These are phyloP conservation scores for Spodoptera picta DNA, from an alignment of 2,888 invertebrate species.

Conservation along the genomic window DNA sequence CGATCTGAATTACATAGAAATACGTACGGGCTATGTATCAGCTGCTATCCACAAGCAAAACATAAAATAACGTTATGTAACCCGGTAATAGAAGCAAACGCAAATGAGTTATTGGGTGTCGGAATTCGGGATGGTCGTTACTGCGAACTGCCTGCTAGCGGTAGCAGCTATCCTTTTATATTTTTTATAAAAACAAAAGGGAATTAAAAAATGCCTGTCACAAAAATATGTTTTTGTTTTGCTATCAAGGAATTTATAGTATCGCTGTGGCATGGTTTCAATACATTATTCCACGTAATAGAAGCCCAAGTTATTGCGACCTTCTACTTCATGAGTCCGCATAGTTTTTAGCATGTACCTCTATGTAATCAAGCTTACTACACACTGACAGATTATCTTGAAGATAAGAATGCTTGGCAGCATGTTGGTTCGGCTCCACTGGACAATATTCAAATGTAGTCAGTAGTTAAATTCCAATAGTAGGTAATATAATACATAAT, in stretches of 20 bases:
- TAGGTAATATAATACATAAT: too few species aligned
- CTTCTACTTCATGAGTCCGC: slow-evolving; percentile 38
- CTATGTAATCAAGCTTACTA: too few species aligned
- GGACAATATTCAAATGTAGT: too few species aligned
- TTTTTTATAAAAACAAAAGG: slow-evolving; percentile 5
- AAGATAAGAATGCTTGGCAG: too few species aligned
- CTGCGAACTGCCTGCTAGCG: neutral
- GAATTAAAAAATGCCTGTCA: neutral
- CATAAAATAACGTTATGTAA: slow-evolving; percentile 1
- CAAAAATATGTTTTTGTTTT: neutral
- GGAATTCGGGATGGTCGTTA: slow-evolving; percentile 13
- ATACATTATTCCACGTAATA: slow-evolving; percentile 28
- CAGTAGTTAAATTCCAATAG: too few species aligned
- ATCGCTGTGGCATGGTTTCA: slow-evolving; percentile 27
- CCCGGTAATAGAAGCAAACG: slow-evolving; percentile 2
- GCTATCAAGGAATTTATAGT: neutral
- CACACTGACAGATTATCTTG: too few species aligned
- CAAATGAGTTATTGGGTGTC: slow-evolving; percentile 30
- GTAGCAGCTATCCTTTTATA: slow-evolving; percentile 7
- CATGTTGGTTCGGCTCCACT: too few species aligned
- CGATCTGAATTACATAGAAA: slow-evolving; percentile 21
- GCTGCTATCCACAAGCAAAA: slow-evolving; percentile 13
- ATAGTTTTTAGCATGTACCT: slow-evolving; percentile 23
- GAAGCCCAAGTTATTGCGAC: slow-evolving; percentile 29
- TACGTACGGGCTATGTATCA: slow-evolving; percentile 18